A percentile compares a stretch with the other conserved stretches of the same genome.
Conservation (phyloP, 2,888 invertebrate species). For the Hirtodrosophila confusa region DNA sequence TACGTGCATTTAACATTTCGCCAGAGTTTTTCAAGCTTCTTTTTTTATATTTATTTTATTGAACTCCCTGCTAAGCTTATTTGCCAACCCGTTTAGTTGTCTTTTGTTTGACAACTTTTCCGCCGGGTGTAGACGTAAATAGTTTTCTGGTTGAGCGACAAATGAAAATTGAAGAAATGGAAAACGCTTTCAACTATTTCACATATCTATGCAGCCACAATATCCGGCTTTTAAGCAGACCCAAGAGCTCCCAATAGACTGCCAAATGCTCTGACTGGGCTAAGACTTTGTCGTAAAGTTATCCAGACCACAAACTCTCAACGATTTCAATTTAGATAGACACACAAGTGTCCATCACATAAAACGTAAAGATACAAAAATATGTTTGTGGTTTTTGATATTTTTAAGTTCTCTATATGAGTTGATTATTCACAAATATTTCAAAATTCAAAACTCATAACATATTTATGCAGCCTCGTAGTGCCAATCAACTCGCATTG, state of each 20-base stretch:
- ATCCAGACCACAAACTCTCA: slow-evolving; percentile 9
- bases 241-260: slow-evolving; percentile 15
- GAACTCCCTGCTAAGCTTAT: slow-evolving; percentile 4
- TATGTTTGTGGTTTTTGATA: slow-evolving; percentile 9
- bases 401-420: neutral
- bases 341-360: neutral
- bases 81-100: slow-evolving; percentile 23
- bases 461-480: neutral
- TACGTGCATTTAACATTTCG: slow-evolving; percentile 4
- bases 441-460: neutral
- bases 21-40: slow-evolving; percentile 2
- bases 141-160: slow-evolving; percentile 43
- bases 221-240: slow-evolving; percentile 24
- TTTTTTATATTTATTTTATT: slow-evolving; percentile 5
- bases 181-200: slow-evolving; percentile 28
- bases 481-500: neutral
- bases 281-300: slow-evolving; percentile 19
- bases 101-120: slow-evolving; percentile 30
- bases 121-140: slow-evolving; percentile 16
- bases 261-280: slow-evolving; percentile 44
- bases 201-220: slow-evolving; percentile 13
- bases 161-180: slow-evolving; percentile 28
- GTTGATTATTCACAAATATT: neutral
- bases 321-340: slow-evolving; percentile 2
- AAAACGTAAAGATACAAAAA: slow-evolving; percentile 2